Evolutionary conservation across 2,113 vertebrate genomes (phyloP), one percentile per base, ranked within the genome.

Genomic region (Podarcis cretensis): DNA sequence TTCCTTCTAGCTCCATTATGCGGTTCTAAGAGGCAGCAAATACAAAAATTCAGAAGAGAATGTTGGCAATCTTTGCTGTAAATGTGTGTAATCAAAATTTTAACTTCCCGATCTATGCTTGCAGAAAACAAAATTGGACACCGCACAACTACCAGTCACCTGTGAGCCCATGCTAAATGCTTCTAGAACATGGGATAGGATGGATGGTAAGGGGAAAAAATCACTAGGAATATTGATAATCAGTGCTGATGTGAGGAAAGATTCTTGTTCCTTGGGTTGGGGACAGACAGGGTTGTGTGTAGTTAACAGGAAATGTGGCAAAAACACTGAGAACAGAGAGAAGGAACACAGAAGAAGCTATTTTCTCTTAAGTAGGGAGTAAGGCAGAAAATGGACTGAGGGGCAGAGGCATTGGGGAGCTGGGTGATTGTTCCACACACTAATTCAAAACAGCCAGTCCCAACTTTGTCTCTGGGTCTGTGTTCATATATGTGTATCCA

Each of bases 1-100:
- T 97, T 89, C 96, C 96, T 95, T 99, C 98, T 93, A 99, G 90
- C 84, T 98, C 98, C 91, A 97, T 91, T 63, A 99, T 91, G 65
- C 96, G 98, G 1, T 93, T 97, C 99, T 99, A 85, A 40, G 30
- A 68, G 77, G 86, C n/a, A 79, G 59, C 0, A 89, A 13, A 86
- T 43, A 74, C 8, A 12, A 91, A 43, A 88, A 32, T 43, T 18
- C 63, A 7, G 59, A 48, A 27, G 40, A 57, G 14, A 68, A 20
- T 37, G 14, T 54, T 25, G 25, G 25, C 54, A 81, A 20, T 37
- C 13, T 74, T 10, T 14, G 25, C 13, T 13, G 4, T 12, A 43
- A 40, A 71, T 37, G 71, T 1, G 1, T 3, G 20, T 57, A 81
- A 81, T 71, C 68, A 87, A 27, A 78, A 73, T 57, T 57, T 57